Base-by-base conservation (phyloP, 2,888 invertebrate genomes). In the Pyrgus malvae region DNA sequence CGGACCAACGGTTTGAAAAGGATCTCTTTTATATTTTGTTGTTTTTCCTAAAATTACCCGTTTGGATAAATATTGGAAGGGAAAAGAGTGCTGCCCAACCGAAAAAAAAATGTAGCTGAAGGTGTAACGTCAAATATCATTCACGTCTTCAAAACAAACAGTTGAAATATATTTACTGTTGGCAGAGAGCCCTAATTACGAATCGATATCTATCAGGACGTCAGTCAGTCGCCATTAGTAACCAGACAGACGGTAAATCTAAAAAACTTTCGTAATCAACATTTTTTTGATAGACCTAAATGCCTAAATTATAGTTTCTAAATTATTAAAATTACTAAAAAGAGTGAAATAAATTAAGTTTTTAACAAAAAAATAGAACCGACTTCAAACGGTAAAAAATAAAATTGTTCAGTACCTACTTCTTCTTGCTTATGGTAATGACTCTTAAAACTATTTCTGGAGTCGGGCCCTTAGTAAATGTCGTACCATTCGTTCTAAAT, bases 1-100 rank as follows among this genome's bases (percentile, higher is more conserved):
- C 79, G 80, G 81, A 68, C 72, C 77, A 74, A 71, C 80, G 82
- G 79, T 81, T 85, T 81, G 72, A 80, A 78, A 76, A 78, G 53
- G 38, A 31, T 38, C 51, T 44, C 51, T 51, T 45, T 19, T 19
- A n/a, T 19, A 29, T 35, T 44, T 38, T 25, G 35, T 46, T 46
- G 16, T 35, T 46, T 33, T 6, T 31, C 11, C 41, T 41, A 25
- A n/a, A 23, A 25, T 41, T 25, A 11, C 14, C 21, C n/a, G 41
- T 25, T 23, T 25, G 41, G 14, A 41, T 9, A 7, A 40, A 21
- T 12, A 25, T 9, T 14, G 25, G 25, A 41, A 17, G 12, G 1
- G 14, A 41, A 4, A n/a, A 41, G 25, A 23, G n/a, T 11, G 14
- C 8, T 23, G 1, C 7, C 9, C 4, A 41, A 8, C 29, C 2